These are phyloP conservation scores for Fissipunctia ypsillon DNA, from an alignment of 2,888 invertebrate species.

Conservation along the genomic window DNA sequence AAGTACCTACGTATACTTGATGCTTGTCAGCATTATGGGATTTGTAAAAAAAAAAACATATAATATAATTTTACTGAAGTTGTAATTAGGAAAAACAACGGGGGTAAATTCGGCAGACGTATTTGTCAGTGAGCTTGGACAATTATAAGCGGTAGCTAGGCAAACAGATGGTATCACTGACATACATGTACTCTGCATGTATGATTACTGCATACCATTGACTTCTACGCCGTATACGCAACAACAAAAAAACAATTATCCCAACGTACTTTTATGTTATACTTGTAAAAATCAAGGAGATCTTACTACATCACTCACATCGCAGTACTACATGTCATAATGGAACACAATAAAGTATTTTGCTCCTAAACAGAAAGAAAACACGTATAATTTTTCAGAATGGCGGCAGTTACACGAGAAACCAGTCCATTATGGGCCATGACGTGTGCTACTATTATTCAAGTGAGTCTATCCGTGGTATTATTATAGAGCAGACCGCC, in stretches of 20 bases:
- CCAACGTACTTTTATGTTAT: slow-evolving; percentile 7
- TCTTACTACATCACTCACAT: slow-evolving; percentile 5
- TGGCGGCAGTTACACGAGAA: slow-evolving; percentile 1
- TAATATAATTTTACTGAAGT: too few relatives aligned
- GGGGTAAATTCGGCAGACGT: slow-evolving; percentile 25
- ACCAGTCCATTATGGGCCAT: slow-evolving; percentile 33
- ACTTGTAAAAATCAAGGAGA: slow-evolving; percentile 20
- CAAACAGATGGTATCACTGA: slow-evolving; percentile 56
- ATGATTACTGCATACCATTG: slow-evolving; percentile 48
- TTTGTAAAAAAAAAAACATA: background rate
- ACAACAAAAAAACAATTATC: slow-evolving; percentile 44
- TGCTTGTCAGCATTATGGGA: background rate
- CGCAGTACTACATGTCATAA: slow-evolving; percentile 21
- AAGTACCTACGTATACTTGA: too few relatives aligned
- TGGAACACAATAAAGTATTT: slow-evolving; percentile 25
- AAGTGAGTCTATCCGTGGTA: slow-evolving; percentile 66
- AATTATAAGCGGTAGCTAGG: slow-evolving; percentile 36
- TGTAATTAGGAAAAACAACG: slow-evolving; percentile 25
- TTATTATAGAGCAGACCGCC: slow-evolving; percentile 40
- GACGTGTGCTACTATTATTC: slow-evolving; percentile 62
- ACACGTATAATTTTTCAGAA: slow-evolving; percentile 22
- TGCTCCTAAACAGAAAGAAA: slow-evolving; percentile 26
- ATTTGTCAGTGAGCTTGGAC: slow-evolving; percentile 23
- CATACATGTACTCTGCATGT: slow-evolving; percentile 12
- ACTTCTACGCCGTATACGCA: slow-evolving; percentile 29